phyloP scores from a whole-genome alignment of 2,113 vertebrate species.

The rat (Rattus norvegicus) region DNA sequence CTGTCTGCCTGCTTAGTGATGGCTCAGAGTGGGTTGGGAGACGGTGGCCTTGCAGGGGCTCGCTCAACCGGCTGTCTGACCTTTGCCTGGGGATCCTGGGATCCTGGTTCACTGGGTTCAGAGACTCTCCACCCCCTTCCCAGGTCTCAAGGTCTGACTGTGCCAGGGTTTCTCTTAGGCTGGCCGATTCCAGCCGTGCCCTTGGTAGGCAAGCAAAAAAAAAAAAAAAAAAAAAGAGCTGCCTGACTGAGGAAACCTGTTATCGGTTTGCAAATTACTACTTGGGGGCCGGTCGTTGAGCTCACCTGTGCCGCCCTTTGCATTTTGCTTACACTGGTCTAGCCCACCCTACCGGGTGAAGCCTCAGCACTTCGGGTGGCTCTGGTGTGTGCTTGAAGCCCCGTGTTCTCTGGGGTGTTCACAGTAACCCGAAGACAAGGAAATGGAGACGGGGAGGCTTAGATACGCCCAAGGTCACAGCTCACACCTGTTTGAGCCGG shows the following conservation, averaged over 20 bases:
- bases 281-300: slow-evolving; percentile 69
- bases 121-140: background rate
- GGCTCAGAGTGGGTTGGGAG: background rate
- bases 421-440: background rate
- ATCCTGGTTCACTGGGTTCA: slow-evolving; percentile 34
- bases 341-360: background rate
- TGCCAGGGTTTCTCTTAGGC: background rate
- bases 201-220: background rate
- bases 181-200: slow-evolving; percentile 46
- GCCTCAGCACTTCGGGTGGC: too few relatives aligned
- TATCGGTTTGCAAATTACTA: slow-evolving; percentile 54
- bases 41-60: background rate
- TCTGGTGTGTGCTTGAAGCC: background rate
- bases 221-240: background rate
- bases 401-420: rapidly evolving
- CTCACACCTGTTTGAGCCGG: rapidly evolving
- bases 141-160: background rate
- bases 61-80: background rate
- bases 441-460: background rate
- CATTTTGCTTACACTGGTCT: slow-evolving; percentile 65
- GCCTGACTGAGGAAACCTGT: slow-evolving; percentile 30
- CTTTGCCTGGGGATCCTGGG: slow-evolving; percentile 9
- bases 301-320: slow-evolving; percentile 57
- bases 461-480: background rate
- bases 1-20: background rate